Evolutionary conservation across 2,797 vertebrate species (phyloP).

Genomic region (Takifugu rubripes): DNA sequence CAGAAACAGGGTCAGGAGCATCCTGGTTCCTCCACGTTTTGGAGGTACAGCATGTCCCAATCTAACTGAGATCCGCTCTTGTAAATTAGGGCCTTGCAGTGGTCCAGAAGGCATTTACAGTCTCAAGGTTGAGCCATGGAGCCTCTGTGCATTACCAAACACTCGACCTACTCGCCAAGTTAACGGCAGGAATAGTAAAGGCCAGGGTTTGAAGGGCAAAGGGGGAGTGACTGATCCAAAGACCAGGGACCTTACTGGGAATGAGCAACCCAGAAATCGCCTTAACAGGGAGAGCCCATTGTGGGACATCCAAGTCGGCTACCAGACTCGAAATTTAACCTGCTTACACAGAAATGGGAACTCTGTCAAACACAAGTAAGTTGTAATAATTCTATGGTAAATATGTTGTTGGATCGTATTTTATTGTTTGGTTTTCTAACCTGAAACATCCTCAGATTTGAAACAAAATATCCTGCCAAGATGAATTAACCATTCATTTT

Average conservation of each 20-base stretch:
- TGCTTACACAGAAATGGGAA: conserved; percentile 90
- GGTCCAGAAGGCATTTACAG: conserved; percentile 84
- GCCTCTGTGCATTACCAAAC: conserved; percentile 73
- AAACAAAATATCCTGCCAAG: not conserved
- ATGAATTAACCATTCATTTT: too few species aligned
- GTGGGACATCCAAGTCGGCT: conserved; percentile 95
- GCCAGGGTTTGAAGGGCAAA: conserved; percentile 72
- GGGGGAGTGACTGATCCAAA: conserved; percentile 83
- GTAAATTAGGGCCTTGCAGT: conserved; percentile 77
- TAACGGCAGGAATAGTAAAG: conserved; percentile 82
- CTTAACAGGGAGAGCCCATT: conserved; percentile 90
- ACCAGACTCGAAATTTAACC: conserved; percentile 86
- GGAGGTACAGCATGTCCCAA: conserved; percentile 87
- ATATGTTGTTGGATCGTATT: not conserved
- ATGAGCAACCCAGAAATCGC: conserved; percentile 90
- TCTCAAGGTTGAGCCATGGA: conserved; percentile 87
- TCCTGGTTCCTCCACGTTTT: conserved; percentile 87
- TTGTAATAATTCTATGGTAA: conserved; percentile 7
- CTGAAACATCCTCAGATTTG: not conserved
- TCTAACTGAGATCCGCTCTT: conserved; percentile 92
- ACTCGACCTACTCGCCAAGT: conserved; percentile 73
- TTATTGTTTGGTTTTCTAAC: not conserved
- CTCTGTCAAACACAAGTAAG: conserved; percentile 83
- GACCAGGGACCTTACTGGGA: conserved; percentile 92
- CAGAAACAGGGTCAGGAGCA: conserved; percentile 85